These are phyloP conservation scores for Saccopteryx leptura DNA, from an alignment of 2,113 vertebrate species.

Conservation along the genomic window DNA sequence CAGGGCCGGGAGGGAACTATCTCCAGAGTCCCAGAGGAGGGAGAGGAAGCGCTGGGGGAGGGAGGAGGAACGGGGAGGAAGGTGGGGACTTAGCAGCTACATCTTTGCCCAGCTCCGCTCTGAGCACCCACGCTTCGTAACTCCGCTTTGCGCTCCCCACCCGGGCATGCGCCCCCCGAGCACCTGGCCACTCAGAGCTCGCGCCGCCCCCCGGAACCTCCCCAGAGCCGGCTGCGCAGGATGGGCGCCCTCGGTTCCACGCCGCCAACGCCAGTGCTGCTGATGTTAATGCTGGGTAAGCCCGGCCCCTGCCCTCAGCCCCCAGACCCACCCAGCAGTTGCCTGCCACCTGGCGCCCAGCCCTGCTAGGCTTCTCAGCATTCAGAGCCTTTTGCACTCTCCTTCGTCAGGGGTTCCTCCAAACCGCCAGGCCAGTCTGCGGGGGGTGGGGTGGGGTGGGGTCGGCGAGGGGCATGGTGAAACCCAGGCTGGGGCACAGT, in stretches of 20 bases:
- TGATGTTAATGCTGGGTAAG: slow-evolving; percentile 81
- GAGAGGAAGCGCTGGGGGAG: slow-evolving; percentile 25
- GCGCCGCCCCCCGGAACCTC: slow-evolving; percentile 48
- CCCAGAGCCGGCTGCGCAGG: slow-evolving; percentile 60
- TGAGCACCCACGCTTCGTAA: slow-evolving; percentile 55
- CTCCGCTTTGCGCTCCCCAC: slow-evolving; percentile 46
- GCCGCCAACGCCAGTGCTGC: slow-evolving; percentile 10
- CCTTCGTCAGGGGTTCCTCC: not conserved
- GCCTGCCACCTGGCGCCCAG: not conserved
- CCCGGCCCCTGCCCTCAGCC: not conserved
- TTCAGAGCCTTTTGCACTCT: not conserved
- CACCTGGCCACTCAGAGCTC: slow-evolving; percentile 58
- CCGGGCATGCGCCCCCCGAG: slow-evolving; percentile 82
- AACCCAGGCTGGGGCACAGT: not conserved
- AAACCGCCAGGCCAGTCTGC: not conserved
- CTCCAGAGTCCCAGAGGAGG: not conserved
- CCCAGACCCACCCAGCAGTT: slow-evolving; percentile 44
- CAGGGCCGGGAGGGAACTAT: slow-evolving; percentile 32
- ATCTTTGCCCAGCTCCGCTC: not conserved
- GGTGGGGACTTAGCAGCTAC: slow-evolving; percentile 49
- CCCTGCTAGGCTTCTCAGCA: not conserved
- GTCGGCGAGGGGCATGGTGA: not conserved
- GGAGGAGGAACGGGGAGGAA: not conserved
- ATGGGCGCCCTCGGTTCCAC: slow-evolving; percentile 68
- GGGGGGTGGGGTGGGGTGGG: not conserved